Evolutionary conservation across 2,113 vertebrate species (phyloP), one percentile per base, ranked within the genome.

Genomic region (Puma concolor): DNA sequence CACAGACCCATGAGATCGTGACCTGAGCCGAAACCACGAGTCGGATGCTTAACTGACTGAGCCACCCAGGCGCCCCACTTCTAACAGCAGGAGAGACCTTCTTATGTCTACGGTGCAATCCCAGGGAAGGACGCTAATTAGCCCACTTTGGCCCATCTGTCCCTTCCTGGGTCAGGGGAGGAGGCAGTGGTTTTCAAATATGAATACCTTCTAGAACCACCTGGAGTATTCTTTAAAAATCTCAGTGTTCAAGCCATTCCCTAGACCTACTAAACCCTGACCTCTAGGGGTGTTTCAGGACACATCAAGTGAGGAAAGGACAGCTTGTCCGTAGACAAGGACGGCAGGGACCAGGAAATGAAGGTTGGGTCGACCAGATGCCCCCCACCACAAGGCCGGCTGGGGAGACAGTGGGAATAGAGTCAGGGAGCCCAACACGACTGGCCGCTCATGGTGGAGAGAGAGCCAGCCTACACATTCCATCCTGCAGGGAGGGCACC

Each of bases 321-420:
- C 0, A 3, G 11, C 4, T 17, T 10, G 21, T 33, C 38, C 1
- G 1, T 14, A 31, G 4, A 84, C 9, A 21, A 60, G 54, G 17
- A 33, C 48, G 7, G 14, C 27, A 44, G n/a, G 38, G 6, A 41
- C 15, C 10, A 2, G 27, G 25, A 3, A 29, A 50, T 50, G 50
- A 33, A 31, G 48, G 74, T 19, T 16, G 48, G 19, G n/a, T 2
- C 2, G 15, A 41, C 60, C 79, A 41, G 94, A 54, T n/a, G 15
- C 25, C 57, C 17, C 5, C 12, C 31, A 29, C 31, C 67, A 54
- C 44, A n/a, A 29, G 44, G 2, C 25, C 0, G 0, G 12, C 3
- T 1, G 2, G 10, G 36, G 19, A n/a, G 76, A 33, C 16, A 0
- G 25, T 25, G 31, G n/a, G 50, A 29, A n/a, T 8, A 44, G 74